Percentiles rank a stretch among this genome's conserved stretches.
Evolutionary conservation across 2,888 invertebrate species (phyloP).

Genomic region (Trichopria drosophilae): DNA sequence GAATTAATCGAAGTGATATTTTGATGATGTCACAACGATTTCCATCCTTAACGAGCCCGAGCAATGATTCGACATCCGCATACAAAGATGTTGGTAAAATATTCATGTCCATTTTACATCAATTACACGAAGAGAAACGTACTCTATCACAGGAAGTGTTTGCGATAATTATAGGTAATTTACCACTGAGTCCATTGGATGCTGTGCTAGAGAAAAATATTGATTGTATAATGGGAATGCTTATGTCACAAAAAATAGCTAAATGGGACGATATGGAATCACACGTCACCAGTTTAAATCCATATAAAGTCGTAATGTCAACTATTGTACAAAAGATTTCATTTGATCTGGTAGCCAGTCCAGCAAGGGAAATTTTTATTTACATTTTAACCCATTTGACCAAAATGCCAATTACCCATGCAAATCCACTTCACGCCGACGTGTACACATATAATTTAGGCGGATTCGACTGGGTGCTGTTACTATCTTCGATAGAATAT

Average conservation of each 20-base stretch:
- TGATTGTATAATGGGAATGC: slow-evolving; percentile 28
- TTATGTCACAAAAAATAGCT: slow-evolving; percentile 17
- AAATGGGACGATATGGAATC: slow-evolving; percentile 26
- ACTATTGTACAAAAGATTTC: slow-evolving; percentile 22
- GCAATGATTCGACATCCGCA: background rate
- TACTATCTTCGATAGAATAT: slow-evolving; percentile 28
- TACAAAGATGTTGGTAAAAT: slow-evolving; percentile 29
- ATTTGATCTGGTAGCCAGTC: slow-evolving; percentile 2
- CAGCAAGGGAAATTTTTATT: slow-evolving; percentile 27
- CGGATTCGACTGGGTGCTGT: slow-evolving; percentile 20
- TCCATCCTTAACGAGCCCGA: background rate
- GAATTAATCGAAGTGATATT: too few relatives aligned
- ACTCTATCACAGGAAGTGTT: slow-evolving; percentile 34
- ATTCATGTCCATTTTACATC: slow-evolving; percentile 30
- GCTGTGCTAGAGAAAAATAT: slow-evolving; percentile 38
- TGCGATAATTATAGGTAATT: slow-evolving; percentile 32
- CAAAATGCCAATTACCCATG: background rate
- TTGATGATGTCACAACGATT: too few relatives aligned
- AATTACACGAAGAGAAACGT: slow-evolving; percentile 4
- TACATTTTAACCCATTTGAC: slow-evolving; percentile 34
- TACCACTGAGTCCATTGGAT: slow-evolving; percentile 34
- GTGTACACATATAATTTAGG: slow-evolving; percentile 10
- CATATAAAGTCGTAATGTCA: slow-evolving; percentile 28
- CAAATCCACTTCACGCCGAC: slow-evolving; percentile 16
- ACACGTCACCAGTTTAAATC: slow-evolving; percentile 7